phyloP scores from a whole-genome alignment of 1,140 invertebrate species.

The Acromyrmex echinatior region DNA sequence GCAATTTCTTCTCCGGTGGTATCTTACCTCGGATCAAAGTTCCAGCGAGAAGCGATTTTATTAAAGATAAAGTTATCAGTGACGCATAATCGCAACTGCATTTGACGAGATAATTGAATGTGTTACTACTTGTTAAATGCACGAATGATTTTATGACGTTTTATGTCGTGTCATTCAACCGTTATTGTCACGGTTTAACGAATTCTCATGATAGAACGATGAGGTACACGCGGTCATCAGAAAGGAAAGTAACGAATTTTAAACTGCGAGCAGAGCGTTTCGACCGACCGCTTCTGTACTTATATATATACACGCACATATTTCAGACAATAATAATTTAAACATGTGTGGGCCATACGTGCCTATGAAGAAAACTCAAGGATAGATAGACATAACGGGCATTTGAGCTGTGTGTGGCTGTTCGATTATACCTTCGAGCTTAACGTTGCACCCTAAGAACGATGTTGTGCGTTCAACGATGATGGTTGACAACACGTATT shows the following conservation, averaged over 20 bases:
- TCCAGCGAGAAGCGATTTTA: not conserved
- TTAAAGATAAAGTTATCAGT: conserved; percentile 23
- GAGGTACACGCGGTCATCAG: conserved; percentile 38
- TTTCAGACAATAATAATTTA: conserved; percentile 84
- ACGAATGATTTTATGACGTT: not conserved
- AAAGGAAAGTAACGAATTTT: conserved; percentile 71
- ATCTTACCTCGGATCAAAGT: not conserved
- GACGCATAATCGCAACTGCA: conserved; percentile 11
- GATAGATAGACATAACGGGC: conserved; percentile 74
- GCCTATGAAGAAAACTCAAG: conserved; percentile 64
- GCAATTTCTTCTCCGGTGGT: conserved; percentile 19
- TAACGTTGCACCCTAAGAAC: conserved; percentile 55
- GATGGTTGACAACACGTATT: conserved; percentile 24
- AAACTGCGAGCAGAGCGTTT: conserved; percentile 57
- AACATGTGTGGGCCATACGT: conserved; percentile 84
- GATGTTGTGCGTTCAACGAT: conserved; percentile 45
- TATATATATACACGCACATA: conserved; percentile 66
- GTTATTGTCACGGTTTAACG: conserved; percentile 70
- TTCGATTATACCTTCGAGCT: conserved; percentile 62
- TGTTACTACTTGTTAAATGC: conserved; percentile 10
- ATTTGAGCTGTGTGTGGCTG: conserved; percentile 64
- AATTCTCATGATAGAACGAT: conserved; percentile 52
- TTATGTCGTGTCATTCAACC: not conserved
- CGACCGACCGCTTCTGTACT: conserved; percentile 33
- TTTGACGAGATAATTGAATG: conserved; percentile 29